A percentile compares a stretch with the other conserved stretches of the same genome.
Evolutionary conservation across 2,797 vertebrate species (phyloP).

Genomic region (Acanthornis magna): DNA sequence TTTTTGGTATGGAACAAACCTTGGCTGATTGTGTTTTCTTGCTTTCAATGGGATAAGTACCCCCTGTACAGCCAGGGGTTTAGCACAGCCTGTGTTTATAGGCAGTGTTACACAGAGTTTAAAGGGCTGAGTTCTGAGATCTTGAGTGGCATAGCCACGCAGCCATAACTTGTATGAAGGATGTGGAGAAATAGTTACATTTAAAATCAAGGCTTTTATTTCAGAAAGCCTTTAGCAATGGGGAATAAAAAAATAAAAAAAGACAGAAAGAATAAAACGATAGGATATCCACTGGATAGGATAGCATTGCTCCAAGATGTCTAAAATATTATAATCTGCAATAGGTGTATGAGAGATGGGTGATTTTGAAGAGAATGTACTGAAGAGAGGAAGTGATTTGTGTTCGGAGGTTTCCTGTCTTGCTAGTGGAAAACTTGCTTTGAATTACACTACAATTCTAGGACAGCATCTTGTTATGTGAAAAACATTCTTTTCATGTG

Average conservation of each 20-base stretch:
- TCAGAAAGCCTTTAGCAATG: neutral
- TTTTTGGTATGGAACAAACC: neutral
- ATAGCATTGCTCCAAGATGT: neutral
- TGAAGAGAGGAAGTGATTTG: neutral
- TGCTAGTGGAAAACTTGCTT: neutral
- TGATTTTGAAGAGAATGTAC: neutral
- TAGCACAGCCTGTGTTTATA: neutral
- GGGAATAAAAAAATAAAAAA: neutral
- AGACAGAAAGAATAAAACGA: rapidly evolving
- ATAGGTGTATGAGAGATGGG: neutral
- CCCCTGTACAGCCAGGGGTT: neutral
- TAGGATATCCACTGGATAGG: neutral
- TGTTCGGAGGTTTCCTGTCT: neutral
- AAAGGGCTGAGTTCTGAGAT: neutral
- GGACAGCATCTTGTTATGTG: neutral
- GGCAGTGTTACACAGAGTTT: neutral
- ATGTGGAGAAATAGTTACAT: neutral
- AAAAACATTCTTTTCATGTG: neutral
- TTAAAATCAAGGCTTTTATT: neutral
- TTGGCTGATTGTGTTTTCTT: neutral
- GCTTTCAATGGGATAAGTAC: neutral
- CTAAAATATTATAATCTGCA: neutral
- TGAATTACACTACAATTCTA: neutral
- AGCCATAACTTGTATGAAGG: neutral
- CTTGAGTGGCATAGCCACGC: rapidly evolving